A percentile compares a stretch with the other conserved stretches of the same genome.
Evolutionary conservation across 2,113 vertebrate genomes (phyloP).

Genomic region (Leptobrachium ailaonicum): DNA sequence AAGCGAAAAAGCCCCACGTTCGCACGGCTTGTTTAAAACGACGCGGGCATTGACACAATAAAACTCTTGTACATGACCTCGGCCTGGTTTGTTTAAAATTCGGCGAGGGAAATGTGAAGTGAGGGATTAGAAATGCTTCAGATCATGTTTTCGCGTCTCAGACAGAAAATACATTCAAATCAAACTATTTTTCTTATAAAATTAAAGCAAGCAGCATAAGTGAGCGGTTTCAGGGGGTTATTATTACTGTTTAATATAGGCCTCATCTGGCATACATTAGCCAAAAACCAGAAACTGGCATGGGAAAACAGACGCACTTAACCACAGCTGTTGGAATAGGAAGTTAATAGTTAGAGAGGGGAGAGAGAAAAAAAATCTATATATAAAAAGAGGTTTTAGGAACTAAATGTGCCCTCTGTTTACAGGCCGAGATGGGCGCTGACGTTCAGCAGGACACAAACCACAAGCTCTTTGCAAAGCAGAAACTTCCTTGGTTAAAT

Average conservation of each 20-base stretch:
- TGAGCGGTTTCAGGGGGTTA: slow-evolving; percentile 44
- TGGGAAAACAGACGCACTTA: slow-evolving; percentile 34
- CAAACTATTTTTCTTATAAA: slow-evolving; percentile 45
- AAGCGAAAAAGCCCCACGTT: too few species aligned
- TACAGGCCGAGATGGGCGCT: slow-evolving; percentile 27
- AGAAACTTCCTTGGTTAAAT: slow-evolving; percentile 4
- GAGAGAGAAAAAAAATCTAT: too few species aligned
- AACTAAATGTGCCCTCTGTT: slow-evolving; percentile 44
- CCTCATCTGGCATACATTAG: slow-evolving; percentile 43
- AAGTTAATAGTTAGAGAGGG: slow-evolving; percentile 46
- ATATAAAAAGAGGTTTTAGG: slow-evolving; percentile 15
- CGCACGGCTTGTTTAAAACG: neutral
- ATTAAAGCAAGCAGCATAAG: slow-evolving; percentile 40
- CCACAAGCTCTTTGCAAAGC: slow-evolving; percentile 33
- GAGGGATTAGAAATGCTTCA: slow-evolving; percentile 42
- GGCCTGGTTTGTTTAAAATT: slow-evolving; percentile 46
- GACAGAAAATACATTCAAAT: slow-evolving; percentile 49
- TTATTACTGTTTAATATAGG: slow-evolving; percentile 44
- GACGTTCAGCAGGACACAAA: slow-evolving; percentile 41
- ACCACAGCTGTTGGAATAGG: slow-evolving; percentile 47
- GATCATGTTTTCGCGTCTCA: slow-evolving; percentile 35
- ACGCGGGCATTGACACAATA: slow-evolving; percentile 22
- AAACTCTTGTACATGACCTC: slow-evolving; percentile 23
- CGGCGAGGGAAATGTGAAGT: slow-evolving; percentile 42
- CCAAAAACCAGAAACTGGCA: slow-evolving; percentile 33